Evolutionary conservation across 1,140 invertebrate species (phyloP), one percentile per base, ranked within the genome.

Genomic region (Tachypleus tridentatus): DNA sequence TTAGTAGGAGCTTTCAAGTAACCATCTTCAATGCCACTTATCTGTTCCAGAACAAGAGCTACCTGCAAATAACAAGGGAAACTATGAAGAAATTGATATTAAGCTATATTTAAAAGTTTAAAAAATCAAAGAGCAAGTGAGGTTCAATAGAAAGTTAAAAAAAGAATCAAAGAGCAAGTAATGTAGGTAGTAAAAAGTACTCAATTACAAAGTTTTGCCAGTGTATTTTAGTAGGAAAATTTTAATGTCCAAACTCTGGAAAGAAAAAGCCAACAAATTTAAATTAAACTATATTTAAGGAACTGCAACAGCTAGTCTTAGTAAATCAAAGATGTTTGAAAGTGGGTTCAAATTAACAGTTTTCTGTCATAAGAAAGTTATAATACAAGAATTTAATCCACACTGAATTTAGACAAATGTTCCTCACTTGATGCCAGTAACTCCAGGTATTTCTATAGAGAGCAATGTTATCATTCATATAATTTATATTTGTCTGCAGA

Each of bases 371-470:
- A n/a, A n/a, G n/a, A n/a, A 29, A 29, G 29, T 29, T 29, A 29
- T 2, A 29, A 29, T 2, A 29, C 29, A 29, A n/a, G n/a, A n/a
- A 29, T 29, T 29, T 29, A 29, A 29, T 29, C 29, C 29, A 29
- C 29, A 29, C 29, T 29, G 29, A 29, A 29, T 29, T 29, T 29
- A 29, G 29, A 29, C 29, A 29, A 29, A 29, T 11, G 57, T 48
- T 63, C 51, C 11, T 78, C 76, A 88, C 87, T 77, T 91, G 88
- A 75, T 89, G 84, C 89, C 89, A 91, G 75, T 85, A 89, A n/a
- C 84, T 79, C 73, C 87, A 83, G 54, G 75, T 74, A 54, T 77
- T 76, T 47, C 75, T 72, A 29, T 29, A 29, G 49, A 77, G 71
- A 4, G 78, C 76, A 4, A 85, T 83, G 66, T 81, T 79, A 61